Conservation (phyloP, 2,888 invertebrate genomes). For the Ectobius pallidus region DNA sequence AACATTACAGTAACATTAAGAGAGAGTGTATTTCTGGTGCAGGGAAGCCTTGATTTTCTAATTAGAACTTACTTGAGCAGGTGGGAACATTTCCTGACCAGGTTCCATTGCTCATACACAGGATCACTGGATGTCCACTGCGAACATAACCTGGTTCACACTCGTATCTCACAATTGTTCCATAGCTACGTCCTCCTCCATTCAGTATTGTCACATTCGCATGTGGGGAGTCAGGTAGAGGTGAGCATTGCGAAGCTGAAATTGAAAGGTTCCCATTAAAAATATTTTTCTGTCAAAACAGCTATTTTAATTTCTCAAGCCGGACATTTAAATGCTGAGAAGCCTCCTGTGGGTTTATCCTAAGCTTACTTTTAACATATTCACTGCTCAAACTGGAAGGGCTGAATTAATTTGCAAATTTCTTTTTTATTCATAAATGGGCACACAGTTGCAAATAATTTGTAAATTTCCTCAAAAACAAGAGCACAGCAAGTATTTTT, state of each 20-base stretch:
- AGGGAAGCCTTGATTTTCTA: too few relatives aligned
- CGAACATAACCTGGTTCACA: constrained; percentile 91
- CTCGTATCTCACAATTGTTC: constrained; percentile 90
- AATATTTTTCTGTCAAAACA: constrained; percentile 13
- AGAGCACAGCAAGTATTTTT: too few relatives aligned
- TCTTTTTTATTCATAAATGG: too few relatives aligned
- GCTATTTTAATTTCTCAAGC: too few relatives aligned
- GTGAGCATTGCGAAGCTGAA: constrained; percentile 87
- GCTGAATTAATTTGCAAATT: too few relatives aligned
- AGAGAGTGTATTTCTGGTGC: too few relatives aligned
- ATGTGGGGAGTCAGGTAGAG: constrained; percentile 84
- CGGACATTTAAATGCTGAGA: too few relatives aligned
- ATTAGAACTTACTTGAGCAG: constrained; percentile 74
- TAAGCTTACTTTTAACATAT: not conserved
- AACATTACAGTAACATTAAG: too few relatives aligned
- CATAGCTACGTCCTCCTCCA: constrained; percentile 90
- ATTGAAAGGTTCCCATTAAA: not conserved
- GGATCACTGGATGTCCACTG: constrained; percentile 85
- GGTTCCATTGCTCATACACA: constrained; percentile 95
- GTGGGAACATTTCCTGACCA: constrained; percentile 92
- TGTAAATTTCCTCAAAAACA: too few relatives aligned
- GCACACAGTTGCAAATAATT: too few relatives aligned
- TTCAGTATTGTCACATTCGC: constrained; percentile 86
- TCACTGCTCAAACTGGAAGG: not conserved
- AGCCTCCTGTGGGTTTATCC: too few relatives aligned